Base-by-base conservation (phyloP, 2,888 invertebrate genomes). In the Melanchra persicariae region DNA sequence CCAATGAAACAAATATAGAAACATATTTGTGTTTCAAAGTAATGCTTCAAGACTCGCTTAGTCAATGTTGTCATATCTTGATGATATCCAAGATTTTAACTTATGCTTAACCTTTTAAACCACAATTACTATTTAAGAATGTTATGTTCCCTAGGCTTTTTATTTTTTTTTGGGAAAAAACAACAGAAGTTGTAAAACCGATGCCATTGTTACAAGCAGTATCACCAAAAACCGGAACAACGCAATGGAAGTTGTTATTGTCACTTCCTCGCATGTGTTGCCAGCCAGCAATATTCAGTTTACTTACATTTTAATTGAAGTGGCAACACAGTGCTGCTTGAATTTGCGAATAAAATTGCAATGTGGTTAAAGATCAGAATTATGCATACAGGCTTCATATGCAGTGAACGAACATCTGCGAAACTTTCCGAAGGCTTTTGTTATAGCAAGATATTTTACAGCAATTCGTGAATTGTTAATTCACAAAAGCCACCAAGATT, bases 191-290 rank as follows among this genome's bases (percentile, higher is more conserved):
- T 30, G 30, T 17, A 22, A 49, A 66, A 67, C 64, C 34, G 1
- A 12, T 22, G 34, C 30, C 22, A 69, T 70, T 69, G 26, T 45
- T 22, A 34, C 30, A 78, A 67, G 47, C 22, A 55, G 34, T 49
- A 34, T 47, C 58, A 37, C 19, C 40, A 24, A 54, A 47, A 63
- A n/a, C 49, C 12, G 59, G 43, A 79, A 76, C 74, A 74, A 74
- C 30, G 10, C 74, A 19, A 62, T 59, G 26, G 15, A 61, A 76
- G 57, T 76, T 76, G 30, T 55, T 76, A 80, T 66, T 80, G 81
- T 62, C 22, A 58, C 54, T 60, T 77, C 63, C 58, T 54, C 49
- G 47, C 71, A 57, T 58, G 43, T 72, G 70, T 77, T 57, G 37
- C 75, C 81, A 67, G 63, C 58, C 43, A 71, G 77, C 58, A 55